Evolutionary conservation across 1,140 invertebrate genomes (phyloP).

Genomic region (Phthorimaea operculella): DNA sequence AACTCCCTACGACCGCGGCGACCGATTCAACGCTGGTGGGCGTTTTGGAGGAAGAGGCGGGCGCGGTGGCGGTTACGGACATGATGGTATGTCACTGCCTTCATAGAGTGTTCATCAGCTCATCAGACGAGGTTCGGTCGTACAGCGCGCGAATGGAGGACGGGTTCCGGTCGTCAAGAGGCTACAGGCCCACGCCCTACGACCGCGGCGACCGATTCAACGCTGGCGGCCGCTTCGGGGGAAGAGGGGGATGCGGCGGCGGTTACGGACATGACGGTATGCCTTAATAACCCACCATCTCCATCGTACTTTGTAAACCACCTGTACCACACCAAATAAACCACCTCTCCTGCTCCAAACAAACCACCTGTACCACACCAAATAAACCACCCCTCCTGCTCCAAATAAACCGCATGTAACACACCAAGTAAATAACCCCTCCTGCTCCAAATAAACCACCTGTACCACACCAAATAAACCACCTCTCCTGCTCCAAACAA

Average conservation of each 20-base stretch:
- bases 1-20: conserved; percentile 84
- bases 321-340: too few species aligned
- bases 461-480: too few species aligned
- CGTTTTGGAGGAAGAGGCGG: conserved; percentile 58
- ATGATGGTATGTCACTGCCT: too few species aligned
- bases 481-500: too few species aligned
- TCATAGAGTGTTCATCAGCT: conserved; percentile 93
- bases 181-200: conserved; percentile 82
- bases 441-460: too few species aligned
- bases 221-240: conserved; percentile 38
- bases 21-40: conserved; percentile 68
- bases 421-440: too few species aligned
- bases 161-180: conserved; percentile 51
- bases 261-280: conserved; percentile 4
- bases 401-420: too few species aligned
- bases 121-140: conserved; percentile 80
- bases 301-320: too few species aligned
- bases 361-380: too few species aligned
- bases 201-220: conserved; percentile 79
- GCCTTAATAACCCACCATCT: too few species aligned
- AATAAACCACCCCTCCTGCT: too few species aligned
- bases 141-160: conserved; percentile 73
- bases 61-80: conserved; percentile 28
- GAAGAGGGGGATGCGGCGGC: conserved; percentile 46
- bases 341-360: too few species aligned